Percentiles rank a stretch among this genome's conserved stretches.
These are phyloP conservation scores for Bagarius yarrelli DNA, from an alignment of 2,113 vertebrate genomes.

Conservation along the genomic window DNA sequence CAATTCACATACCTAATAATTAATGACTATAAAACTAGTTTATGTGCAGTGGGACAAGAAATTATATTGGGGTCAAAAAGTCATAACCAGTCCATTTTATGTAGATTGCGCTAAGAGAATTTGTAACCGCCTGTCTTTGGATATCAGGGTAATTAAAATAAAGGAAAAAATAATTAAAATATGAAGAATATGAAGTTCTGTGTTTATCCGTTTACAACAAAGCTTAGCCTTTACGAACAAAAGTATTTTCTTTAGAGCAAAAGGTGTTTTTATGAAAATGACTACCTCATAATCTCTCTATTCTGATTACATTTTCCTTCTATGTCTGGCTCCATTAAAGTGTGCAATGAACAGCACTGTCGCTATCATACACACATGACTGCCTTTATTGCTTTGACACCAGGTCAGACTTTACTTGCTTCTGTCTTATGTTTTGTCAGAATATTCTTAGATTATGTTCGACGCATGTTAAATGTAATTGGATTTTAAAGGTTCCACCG, in stretches of 20 bases:
- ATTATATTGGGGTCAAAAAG: neutral
- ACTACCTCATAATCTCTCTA: slow-evolving; percentile 30
- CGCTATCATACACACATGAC: slow-evolving; percentile 21
- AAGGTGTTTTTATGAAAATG: slow-evolving; percentile 12
- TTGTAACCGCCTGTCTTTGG: neutral
- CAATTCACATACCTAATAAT: neutral
- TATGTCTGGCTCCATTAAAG: slow-evolving; percentile 21
- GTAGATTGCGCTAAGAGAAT: neutral
- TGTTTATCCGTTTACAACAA: neutral
- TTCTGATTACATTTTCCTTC: slow-evolving; percentile 27
- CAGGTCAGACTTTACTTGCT: slow-evolving; percentile 19
- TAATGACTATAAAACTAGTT: neutral
- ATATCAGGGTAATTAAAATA: neutral
- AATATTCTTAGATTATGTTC: neutral
- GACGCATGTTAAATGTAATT: neutral
- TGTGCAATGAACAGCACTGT: neutral
- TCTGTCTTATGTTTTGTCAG: neutral
- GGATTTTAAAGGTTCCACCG: neutral
- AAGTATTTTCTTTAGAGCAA: slow-evolving; percentile 14
- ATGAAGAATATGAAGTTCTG: neutral
- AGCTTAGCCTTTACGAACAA: neutral
- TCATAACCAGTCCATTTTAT: neutral
- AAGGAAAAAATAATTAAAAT: neutral
- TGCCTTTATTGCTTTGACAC: slow-evolving; percentile 39
- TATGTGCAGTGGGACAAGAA: neutral